phyloP scores from a whole-genome alignment of 2,888 invertebrate genomes.

The Eudasyphora cyanicolor region DNA sequence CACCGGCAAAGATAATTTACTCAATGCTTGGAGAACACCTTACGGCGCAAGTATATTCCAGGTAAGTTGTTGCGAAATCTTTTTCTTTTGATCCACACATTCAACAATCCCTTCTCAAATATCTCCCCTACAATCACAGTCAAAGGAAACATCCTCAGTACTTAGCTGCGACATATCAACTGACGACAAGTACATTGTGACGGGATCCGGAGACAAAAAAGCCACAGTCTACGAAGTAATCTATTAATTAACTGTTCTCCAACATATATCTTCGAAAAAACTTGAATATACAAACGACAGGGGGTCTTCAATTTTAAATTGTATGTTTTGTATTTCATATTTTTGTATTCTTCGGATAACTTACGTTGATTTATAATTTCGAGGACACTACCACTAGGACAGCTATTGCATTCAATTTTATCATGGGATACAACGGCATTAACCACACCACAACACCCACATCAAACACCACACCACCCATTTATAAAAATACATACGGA shows the following conservation, averaged over 20 bases:
- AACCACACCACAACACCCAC: slow-evolving; percentile 6
- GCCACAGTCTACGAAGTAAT: slow-evolving; percentile 98
- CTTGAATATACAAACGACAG: slow-evolving; percentile 49
- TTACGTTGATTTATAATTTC: slow-evolving; percentile 36
- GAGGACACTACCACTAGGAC: slow-evolving; percentile 34
- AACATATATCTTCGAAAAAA: slow-evolving; percentile 58
- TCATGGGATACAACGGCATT: slow-evolving; percentile 22
- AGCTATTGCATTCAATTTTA: slow-evolving; percentile 49
- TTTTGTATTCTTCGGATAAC: slow-evolving; percentile 42
- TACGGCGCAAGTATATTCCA: slow-evolving; percentile 99
- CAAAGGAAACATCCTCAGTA: slow-evolving; percentile 98
- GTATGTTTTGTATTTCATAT: slow-evolving; percentile 48
- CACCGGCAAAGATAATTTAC: slow-evolving; percentile 98
- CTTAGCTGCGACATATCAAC: slow-evolving; percentile 98
- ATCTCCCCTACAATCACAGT: slow-evolving; percentile 81
- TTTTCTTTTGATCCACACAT: neutral
- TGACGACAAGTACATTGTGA: slow-evolving; percentile 98
- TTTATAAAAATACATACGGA: slow-evolving; percentile 49
- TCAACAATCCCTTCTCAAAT: neutral
- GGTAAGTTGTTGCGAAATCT: slow-evolving; percentile 81
- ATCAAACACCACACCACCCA: slow-evolving; percentile 24
- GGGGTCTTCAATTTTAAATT: slow-evolving; percentile 56
- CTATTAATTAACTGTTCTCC: slow-evolving; percentile 82
- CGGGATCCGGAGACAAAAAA: slow-evolving; percentile 98
- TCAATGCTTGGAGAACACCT: slow-evolving; percentile 98